These are phyloP conservation scores for Apodemus sylvaticus DNA, from an alignment of 2,113 vertebrate genomes.

Conservation along the genomic window DNA sequence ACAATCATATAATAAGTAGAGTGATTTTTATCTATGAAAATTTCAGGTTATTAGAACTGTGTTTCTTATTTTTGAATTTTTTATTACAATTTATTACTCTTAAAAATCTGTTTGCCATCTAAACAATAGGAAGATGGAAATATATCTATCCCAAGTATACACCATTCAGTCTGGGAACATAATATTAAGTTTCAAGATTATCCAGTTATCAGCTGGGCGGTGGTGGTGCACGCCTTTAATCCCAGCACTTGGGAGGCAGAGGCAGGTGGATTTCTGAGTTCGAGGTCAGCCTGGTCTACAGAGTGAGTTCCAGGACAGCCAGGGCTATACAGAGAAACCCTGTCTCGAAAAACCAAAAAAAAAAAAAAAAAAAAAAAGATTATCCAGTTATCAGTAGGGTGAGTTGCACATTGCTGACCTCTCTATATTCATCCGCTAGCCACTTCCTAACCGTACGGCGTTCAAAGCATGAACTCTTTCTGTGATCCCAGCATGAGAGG, in stretches of 20 bases:
- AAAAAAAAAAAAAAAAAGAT: too few species aligned
- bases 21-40: conserved; percentile 12
- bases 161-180: conserved; percentile 14
- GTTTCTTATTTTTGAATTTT: conserved; percentile 34
- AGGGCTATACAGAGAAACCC: too few species aligned
- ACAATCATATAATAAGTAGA: not conserved
- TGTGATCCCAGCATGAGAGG: not conserved
- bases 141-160: not conserved
- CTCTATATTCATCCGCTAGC: not conserved
- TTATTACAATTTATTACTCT: conserved; percentile 25
- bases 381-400: too few species aligned
- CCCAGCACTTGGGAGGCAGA: too few species aligned
- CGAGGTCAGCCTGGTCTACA: too few species aligned
- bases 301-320: too few species aligned
- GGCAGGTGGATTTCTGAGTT: too few species aligned
- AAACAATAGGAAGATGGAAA: conserved; percentile 30
- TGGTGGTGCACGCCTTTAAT: too few species aligned
- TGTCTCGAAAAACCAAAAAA: too few species aligned
- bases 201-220: too few species aligned
- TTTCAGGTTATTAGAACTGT: conserved; percentile 5
- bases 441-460: not conserved
- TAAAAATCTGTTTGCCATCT: not conserved
- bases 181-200: conserved; percentile 29
- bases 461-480: not conserved
- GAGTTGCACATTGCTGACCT: not conserved